phyloP scores from a whole-genome alignment of 2,113 vertebrate genomes.

The Callaeas wilsoni region DNA sequence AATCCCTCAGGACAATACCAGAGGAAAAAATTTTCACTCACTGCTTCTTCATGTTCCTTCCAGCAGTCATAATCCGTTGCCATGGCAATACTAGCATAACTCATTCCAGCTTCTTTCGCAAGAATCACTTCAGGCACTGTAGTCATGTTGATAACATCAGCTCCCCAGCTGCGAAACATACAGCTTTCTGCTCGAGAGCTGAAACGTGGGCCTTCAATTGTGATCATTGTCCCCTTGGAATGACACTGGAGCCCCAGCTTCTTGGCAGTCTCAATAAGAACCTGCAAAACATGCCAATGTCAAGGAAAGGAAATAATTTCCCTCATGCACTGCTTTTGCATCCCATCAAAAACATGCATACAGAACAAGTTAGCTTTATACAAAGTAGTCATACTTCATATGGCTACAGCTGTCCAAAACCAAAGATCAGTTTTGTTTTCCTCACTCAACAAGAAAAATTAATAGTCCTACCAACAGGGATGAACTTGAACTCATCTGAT shows the following conservation, averaged over 20 bases:
- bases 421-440: background rate
- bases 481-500: background rate
- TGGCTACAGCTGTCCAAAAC: background rate
- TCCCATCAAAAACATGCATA: background rate
- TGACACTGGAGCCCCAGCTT: constrained; percentile 89
- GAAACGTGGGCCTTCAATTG: constrained; percentile 93
- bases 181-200: constrained; percentile 92
- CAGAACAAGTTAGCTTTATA: background rate
- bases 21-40: constrained; percentile 67
- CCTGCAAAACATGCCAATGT: constrained; percentile 63
- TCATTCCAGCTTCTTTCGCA: constrained; percentile 91
- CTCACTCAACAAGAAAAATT: background rate
- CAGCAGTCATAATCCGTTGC: constrained; percentile 98
- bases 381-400: background rate
- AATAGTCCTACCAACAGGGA: background rate
- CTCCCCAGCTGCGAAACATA: constrained; percentile 92
- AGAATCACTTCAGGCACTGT: constrained; percentile 95
- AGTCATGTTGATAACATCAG: constrained; percentile 97
- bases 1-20: background rate
- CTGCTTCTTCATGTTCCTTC: constrained; percentile 94
- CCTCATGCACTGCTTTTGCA: background rate
- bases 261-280: constrained; percentile 84
- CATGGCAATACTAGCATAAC: constrained; percentile 95
- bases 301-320: background rate
- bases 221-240: constrained; percentile 86